phyloP scores from a whole-genome alignment of 2,113 vertebrate genomes.

The Psittacula cyanocephala region DNA sequence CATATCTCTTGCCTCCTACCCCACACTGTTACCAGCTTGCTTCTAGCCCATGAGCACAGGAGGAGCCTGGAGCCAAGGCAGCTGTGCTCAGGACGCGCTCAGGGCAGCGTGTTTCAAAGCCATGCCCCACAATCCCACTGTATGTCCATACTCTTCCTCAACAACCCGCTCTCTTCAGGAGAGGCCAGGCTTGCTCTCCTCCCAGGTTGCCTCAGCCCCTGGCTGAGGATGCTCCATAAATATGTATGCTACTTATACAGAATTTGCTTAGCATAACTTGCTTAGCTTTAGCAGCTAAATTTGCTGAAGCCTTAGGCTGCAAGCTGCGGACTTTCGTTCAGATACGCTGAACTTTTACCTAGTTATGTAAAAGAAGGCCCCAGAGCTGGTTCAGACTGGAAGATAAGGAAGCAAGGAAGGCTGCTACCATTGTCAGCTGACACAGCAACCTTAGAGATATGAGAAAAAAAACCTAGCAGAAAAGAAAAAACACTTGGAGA shows the following conservation, averaged over 20 bases:
- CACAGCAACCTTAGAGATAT: neutral
- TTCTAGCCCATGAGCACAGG: rapidly evolving
- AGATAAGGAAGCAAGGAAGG: neutral
- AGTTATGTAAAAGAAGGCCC: neutral
- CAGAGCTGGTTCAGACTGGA: neutral
- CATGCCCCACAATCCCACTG: neutral
- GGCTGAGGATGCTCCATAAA: neutral
- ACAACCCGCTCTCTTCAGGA: neutral
- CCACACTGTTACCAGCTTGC: neutral
- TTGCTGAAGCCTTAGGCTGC: neutral
- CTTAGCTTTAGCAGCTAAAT: neutral
- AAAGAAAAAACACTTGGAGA: neutral
- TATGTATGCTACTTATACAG: neutral
- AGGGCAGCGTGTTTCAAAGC: neutral
- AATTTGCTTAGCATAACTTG: neutral
- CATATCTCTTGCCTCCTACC: neutral
- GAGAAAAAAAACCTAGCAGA: neutral
- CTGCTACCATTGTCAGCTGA: neutral
- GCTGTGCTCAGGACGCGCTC: neutral
- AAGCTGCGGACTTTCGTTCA: neutral
- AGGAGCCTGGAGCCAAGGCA: neutral
- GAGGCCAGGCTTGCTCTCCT: neutral
- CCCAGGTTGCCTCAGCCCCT: neutral
- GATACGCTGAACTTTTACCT: neutral
- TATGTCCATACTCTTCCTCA: neutral